Base-by-base conservation (phyloP, 2,888 invertebrate species). In the Caenorhabditis wallacei region DNA sequence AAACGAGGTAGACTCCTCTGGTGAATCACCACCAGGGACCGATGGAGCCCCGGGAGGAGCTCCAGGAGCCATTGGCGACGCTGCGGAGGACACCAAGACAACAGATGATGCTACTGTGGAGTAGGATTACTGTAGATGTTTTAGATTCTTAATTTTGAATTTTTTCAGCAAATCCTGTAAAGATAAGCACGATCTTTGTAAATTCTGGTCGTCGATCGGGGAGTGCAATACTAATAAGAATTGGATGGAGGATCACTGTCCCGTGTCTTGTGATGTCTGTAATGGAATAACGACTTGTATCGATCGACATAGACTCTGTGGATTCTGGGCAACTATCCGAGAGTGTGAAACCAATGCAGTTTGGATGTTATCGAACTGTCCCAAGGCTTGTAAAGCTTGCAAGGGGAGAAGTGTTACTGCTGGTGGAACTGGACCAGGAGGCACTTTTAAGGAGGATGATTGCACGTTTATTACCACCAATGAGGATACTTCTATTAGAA, bases 291-390 rank as follows among this genome's bases (percentile, higher is more conserved):
- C 88, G 43, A 84, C 90, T 4, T 91, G 91, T 57, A 87, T 91
- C 40, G 91, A 91, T 70, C 80, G 89, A 18, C 91, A 91, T 71
- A 84, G 91, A 1, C 82, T 91, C 10, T 91, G 91, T 78, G 80
- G 85, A 7, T 91, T 91, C 83, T 91, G 91, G 91, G 78, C 89
- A 0, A 85, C 86, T 16, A 92, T 92, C 66, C 85, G 89, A 48
- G 91, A 91, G 57, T 91, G 91, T 59, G 89, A 90, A 53, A 90
- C 90, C 10, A 91, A 91, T 80, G 89, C 88, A 2, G 91, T 91
- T 3, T 92, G 92, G 92, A 92, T 92, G 92, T 59, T 90, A 22
- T 86, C 89, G 7, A 89, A 92, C 64, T 92, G 92, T 69, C 87
- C 91, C 10, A 84, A 87, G 54, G 84, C 89, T 8, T 92, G 92